phyloP scores from a whole-genome alignment of 2,113 vertebrate species.

The Periophthalmus modestus region DNA sequence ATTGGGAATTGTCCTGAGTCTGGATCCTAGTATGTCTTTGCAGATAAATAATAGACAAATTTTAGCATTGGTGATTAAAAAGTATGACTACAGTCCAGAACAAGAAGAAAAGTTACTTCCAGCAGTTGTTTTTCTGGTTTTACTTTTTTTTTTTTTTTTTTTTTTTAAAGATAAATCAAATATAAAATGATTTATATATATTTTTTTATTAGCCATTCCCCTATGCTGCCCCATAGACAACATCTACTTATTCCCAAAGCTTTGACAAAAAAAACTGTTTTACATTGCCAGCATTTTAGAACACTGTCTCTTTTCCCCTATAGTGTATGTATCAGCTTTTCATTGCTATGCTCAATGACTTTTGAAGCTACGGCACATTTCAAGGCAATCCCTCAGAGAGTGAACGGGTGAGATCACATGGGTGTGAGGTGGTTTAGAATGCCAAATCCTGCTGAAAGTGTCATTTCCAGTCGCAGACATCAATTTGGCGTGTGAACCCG shows the following conservation, averaged over 20 bases:
- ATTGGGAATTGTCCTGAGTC: no score
- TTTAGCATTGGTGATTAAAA: slow-evolving; percentile 39
- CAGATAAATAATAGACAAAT: no score
- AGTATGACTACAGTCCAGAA: no score
- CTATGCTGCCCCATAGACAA: slow-evolving; percentile 50
- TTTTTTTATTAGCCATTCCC: slow-evolving; percentile 49
- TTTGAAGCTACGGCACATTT: slow-evolving; percentile 73
- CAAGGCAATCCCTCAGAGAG: slow-evolving; percentile 75
- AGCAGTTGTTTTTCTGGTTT: no score
- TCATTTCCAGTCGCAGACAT: slow-evolving; percentile 78
- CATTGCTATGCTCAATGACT: slow-evolving; percentile 69
- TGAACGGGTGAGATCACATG: slow-evolving; percentile 76
- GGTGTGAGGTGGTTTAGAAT: slow-evolving; percentile 81
- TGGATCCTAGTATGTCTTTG: no score
- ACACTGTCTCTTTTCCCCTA: slow-evolving; percentile 42
- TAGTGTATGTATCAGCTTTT: slow-evolving; percentile 67
- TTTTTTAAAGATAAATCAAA: no score
- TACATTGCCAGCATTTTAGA: slow-evolving; percentile 68
- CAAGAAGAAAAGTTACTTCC: no score
- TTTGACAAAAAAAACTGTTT: slow-evolving; percentile 55
- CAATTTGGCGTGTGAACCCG: slow-evolving; percentile 78
- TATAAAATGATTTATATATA: slow-evolving; percentile 67
- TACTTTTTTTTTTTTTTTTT: no score
- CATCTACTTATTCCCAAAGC: slow-evolving; percentile 43
- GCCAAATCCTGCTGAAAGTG: slow-evolving; percentile 82